Percentiles rank a stretch among this genome's conserved stretches.
These are phyloP conservation scores for Gambusia holbrooki DNA, from an alignment of 2,113 vertebrate genomes.

Conservation along the genomic window DNA sequence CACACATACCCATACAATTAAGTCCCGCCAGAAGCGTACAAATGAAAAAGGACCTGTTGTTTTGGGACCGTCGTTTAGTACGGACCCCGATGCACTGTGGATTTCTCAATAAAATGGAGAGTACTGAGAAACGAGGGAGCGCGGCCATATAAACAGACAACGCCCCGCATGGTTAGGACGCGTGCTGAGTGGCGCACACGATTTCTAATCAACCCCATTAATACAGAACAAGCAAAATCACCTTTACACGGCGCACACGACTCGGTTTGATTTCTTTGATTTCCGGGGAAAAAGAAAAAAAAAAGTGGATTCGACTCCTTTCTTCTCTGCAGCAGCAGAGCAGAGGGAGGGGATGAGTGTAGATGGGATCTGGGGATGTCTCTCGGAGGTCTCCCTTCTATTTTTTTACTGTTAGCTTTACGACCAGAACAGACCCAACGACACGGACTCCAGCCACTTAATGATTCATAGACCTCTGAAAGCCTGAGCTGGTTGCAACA, in stretches of 20 bases:
- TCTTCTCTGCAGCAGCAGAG: slow-evolving; percentile 68
- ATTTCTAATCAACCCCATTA: slow-evolving; percentile 47
- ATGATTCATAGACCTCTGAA: slow-evolving; percentile 40
- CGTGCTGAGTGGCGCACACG: slow-evolving; percentile 56
- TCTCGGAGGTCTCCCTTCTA: slow-evolving; percentile 69
- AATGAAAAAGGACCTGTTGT: slow-evolving; percentile 73
- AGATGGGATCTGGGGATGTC: slow-evolving; percentile 61
- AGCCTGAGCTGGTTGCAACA: slow-evolving; percentile 49
- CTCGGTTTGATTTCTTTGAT: slow-evolving; percentile 59
- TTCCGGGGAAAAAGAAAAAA: slow-evolving; percentile 2
- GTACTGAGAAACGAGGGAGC: slow-evolving; percentile 48
- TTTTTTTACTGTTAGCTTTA: slow-evolving; percentile 81
- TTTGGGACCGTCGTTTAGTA: slow-evolving; percentile 53
- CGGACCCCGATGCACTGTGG: slow-evolving; percentile 48
- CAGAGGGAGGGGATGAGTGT: slow-evolving; percentile 24
- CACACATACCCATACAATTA: slow-evolving; percentile 31
- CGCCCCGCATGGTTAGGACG: slow-evolving; percentile 69
- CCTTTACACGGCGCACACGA: slow-evolving; percentile 63
- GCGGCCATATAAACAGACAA: slow-evolving; percentile 70
- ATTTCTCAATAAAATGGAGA: slow-evolving; percentile 44
- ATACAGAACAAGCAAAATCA: slow-evolving; percentile 57
- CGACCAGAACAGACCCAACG: slow-evolving; percentile 56
- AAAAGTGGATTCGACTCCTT: slow-evolving; percentile 50
- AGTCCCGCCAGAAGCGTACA: slow-evolving; percentile 28
- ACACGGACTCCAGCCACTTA: slow-evolving; percentile 60